A percentile compares a stretch with the other conserved stretches of the same genome.
phyloP scores from a whole-genome alignment of 2,888 invertebrate species.

The Dryobota labecula region DNA sequence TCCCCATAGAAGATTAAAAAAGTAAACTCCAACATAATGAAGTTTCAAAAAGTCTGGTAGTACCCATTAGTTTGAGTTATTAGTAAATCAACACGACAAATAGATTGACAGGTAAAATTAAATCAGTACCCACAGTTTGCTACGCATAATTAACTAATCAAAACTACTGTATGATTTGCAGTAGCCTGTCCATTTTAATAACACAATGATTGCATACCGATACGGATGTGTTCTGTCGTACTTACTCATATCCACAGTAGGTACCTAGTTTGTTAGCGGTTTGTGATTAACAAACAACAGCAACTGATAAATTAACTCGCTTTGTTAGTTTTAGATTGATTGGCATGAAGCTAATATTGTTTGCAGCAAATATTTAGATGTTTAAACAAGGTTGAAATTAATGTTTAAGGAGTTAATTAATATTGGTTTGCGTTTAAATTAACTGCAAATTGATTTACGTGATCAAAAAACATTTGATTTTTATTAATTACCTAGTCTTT shows the following conservation, averaged over 20 bases:
- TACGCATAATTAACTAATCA: constrained; percentile 29
- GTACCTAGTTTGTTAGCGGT: constrained; percentile 1
- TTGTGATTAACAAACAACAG: constrained; percentile 33
- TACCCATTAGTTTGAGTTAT: not conserved
- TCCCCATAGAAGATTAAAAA: too few species aligned
- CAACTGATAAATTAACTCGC: constrained; percentile 33
- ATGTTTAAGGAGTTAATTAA: constrained; percentile 18
- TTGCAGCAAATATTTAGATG: constrained; percentile 32
- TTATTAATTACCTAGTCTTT: too few species aligned
- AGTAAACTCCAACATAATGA: not conserved
- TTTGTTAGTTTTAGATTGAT: constrained; percentile 52
- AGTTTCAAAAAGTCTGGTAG: not conserved
- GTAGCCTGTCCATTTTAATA: not conserved
- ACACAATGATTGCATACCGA: not conserved
- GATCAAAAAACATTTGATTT: not conserved
- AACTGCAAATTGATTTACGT: constrained; percentile 9
- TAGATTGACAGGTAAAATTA: constrained; percentile 7
- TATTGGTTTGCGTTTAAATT: constrained; percentile 13
- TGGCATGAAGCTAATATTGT: constrained; percentile 38
- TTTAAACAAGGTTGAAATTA: constrained; percentile 24
- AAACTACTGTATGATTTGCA: constrained; percentile 14
- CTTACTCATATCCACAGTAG: constrained; percentile 2
- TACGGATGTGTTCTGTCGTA: not conserved
- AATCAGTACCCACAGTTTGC: constrained; percentile 11
- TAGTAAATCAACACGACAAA: constrained; percentile 1